A percentile compares a stretch with the other conserved stretches of the same genome.
Conservation (phyloP, 2,888 invertebrate species). For the Cheiracanthium punctorium region DNA sequence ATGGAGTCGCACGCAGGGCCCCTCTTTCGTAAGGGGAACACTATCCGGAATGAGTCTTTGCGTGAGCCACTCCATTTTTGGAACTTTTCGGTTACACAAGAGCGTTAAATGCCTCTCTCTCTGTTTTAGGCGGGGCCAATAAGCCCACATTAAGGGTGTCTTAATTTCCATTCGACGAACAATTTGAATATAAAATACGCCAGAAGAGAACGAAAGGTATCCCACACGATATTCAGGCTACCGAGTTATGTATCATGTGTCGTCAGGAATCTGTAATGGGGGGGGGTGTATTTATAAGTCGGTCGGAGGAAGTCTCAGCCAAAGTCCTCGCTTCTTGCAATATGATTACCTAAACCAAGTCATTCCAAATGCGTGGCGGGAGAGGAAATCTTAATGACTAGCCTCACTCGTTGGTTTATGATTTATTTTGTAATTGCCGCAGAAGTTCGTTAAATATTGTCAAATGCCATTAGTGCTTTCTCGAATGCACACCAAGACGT, state of each 20-base stretch:
- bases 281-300: not conserved
- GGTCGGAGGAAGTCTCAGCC: not conserved
- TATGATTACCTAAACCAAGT: not conserved
- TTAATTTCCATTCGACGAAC: conserved; percentile 39
- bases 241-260: not conserved
- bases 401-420: not conserved
- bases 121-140: conserved; percentile 47
- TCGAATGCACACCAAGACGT: not conserved
- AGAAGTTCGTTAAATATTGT: not conserved
- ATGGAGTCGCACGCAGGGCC: conserved; percentile 28
- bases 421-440: not conserved
- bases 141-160: conserved; percentile 38
- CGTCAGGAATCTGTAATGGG: not conserved
- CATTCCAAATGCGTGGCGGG: not conserved
- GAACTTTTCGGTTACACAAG: conserved; percentile 35
- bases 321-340: not conserved
- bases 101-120: conserved; percentile 41
- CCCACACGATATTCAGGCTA: not conserved
- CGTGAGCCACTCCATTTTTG: conserved; percentile 50
- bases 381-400: not conserved
- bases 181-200: conserved; percentile 4
- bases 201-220: not conserved
- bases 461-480: not conserved
- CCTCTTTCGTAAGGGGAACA: too few relatives aligned
- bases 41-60: conserved; percentile 18